Evolutionary conservation across 2,888 invertebrate genomes (phyloP), one percentile per base, ranked within the genome.

Genomic region (Cremastobaeus sp.): DNA sequence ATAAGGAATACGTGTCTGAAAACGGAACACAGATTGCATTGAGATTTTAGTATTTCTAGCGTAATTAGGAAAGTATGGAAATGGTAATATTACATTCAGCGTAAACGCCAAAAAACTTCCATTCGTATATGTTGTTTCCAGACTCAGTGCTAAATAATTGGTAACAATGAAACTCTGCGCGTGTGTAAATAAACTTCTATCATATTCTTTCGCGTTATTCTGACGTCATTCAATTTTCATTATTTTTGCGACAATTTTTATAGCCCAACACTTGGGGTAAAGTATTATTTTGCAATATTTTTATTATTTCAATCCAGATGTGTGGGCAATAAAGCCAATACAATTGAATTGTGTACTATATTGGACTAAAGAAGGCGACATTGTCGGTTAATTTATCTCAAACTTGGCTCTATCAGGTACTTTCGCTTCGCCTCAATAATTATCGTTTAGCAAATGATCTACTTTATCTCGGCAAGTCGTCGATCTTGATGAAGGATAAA

Each of bases 401-500:
- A 68, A 68, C 52, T 59, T 50, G 45, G 39, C 15, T 28, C 30
- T 48, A 15, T 15, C 15, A 11, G 48, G 28, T 25, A 17, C 37
- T 60, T 52, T 69, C 54, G 47, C 60, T 69, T 54, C 47, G 32
- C 12, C 32, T n/a, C n/a, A n/a, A 12, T 47, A 60, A 69, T 69
- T 69, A 69, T 69, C 60, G 60, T 69, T 54, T 43, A 14, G 39
- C 52, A 60, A 54, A 60, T 47, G 54, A 60, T 69, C 25, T 28
- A 47, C 34, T 28, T 60, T 60, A 60, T 54, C 41, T 41, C 15
- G n/a, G 12, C 28, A 39, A 17, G 60, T 62, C 35, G 39, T 62
- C 54, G 60, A 62, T 62, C 69, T 60, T 69, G 69, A 60, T 62
- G 54, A 54, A 60, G 15, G 32, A 54, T 41, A 54, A 57, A 57